phyloP scores from a whole-genome alignment of 1,140 invertebrate species.

The Neomicropteryx cornuta region DNA sequence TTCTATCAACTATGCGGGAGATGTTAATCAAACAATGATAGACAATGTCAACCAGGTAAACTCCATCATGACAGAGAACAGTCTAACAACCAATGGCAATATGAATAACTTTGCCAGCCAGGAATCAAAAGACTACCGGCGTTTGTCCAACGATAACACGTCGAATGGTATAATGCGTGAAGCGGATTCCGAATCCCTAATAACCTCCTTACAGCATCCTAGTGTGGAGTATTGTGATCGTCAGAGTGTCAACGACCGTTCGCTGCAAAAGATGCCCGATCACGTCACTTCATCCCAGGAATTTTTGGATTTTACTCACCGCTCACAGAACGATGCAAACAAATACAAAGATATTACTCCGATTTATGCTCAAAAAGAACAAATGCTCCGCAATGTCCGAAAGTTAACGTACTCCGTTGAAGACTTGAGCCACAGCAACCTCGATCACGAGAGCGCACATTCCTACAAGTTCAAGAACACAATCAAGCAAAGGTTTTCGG shows the following conservation, averaged over 20 bases:
- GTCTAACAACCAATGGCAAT: conserved; percentile 21
- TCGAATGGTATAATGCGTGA: neutral
- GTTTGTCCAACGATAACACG: conserved; percentile 15
- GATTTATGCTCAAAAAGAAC: neutral
- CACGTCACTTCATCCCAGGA: conserved; percentile 2
- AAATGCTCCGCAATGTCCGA: conserved; percentile 7
- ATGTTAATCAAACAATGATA: conserved; percentile 30
- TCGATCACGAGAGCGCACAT: conserved; percentile 38
- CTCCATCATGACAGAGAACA: conserved; percentile 20
- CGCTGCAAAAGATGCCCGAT: conserved; percentile 1
- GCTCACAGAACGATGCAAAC: no score
- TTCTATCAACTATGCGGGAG: conserved; percentile 27
- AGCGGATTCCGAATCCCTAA: conserved; percentile 3
- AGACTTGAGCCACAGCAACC: conserved; percentile 18
- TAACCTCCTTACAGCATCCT: neutral
- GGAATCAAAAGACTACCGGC: conserved; percentile 26
- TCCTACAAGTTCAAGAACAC: conserved; percentile 92
- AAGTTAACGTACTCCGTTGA: no score
- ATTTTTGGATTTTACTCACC: no score
- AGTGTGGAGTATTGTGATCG: conserved; percentile 1
- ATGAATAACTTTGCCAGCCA: no score
- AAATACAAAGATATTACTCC: no score
- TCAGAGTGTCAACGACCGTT: conserved; percentile 6
- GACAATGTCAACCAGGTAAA: conserved; percentile 28
- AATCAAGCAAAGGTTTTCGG: conserved; percentile 77